Evolutionary conservation across 2,113 vertebrate genomes (phyloP).

Genomic region (Protobothrops mucrosquamatus): DNA sequence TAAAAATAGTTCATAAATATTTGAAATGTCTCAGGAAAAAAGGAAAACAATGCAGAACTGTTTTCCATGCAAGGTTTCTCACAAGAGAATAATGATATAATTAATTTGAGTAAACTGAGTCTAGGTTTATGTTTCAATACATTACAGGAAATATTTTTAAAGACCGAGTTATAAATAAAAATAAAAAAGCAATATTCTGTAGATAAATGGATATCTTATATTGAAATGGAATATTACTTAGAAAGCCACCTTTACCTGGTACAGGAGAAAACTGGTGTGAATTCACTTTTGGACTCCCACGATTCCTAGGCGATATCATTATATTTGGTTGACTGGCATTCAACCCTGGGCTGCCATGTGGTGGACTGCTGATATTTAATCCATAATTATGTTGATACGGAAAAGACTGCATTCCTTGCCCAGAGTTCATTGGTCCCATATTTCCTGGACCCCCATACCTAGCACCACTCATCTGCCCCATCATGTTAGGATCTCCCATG

Average conservation of each 20-base stretch:
- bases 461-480: slow-evolving; percentile 62
- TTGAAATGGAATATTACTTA: slow-evolving; percentile 10
- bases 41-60: neutral
- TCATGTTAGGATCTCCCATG: slow-evolving; percentile 63
- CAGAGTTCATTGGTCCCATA: slow-evolving; percentile 59
- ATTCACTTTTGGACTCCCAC: slow-evolving; percentile 91
- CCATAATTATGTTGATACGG: slow-evolving; percentile 85
- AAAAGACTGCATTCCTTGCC: slow-evolving; percentile 70
- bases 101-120: neutral
- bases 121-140: neutral
- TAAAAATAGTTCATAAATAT: neutral
- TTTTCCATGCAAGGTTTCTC: neutral
- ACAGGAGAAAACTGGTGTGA: slow-evolving; percentile 90
- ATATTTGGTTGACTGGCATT: slow-evolving; percentile 81
- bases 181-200: neutral
- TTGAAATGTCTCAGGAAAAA: neutral
- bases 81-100: neutral
- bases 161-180: neutral
- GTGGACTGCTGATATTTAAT: slow-evolving; percentile 86
- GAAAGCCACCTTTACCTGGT: slow-evolving; percentile 77
- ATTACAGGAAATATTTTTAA: neutral
- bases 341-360: slow-evolving; percentile 85
- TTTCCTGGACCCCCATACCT: slow-evolving; percentile 66
- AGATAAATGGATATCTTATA: neutral
- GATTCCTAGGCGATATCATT: slow-evolving; percentile 88